phyloP scores from a whole-genome alignment of 1,140 invertebrate species.

The Parapsyche elsis region DNA sequence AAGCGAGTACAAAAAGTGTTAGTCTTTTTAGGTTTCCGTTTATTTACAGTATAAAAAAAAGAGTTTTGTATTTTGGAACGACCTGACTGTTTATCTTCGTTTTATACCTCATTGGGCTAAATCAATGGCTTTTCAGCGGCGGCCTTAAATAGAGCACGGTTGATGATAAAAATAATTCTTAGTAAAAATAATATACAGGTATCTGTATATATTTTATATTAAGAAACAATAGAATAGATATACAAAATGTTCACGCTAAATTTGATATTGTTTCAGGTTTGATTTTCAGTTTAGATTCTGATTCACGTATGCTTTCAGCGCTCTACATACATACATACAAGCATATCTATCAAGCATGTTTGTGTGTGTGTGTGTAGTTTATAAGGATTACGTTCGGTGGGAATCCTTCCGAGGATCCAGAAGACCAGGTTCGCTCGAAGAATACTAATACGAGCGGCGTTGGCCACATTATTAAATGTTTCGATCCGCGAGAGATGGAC shows the following conservation, averaged over 20 bases:
- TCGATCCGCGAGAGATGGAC: conserved; percentile 15
- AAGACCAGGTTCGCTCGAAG: conserved; percentile 9
- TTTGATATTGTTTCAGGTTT: too few species aligned
- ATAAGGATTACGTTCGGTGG: conserved; percentile 38
- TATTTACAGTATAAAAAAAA: not conserved
- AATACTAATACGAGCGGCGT: conserved; percentile 31
- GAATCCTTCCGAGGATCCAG: conserved; percentile 24
- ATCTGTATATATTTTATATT: too few species aligned
- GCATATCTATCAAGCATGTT: too few species aligned
- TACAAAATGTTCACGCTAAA: too few species aligned
- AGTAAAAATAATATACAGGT: too few species aligned
- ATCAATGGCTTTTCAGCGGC: conserved; percentile 9
- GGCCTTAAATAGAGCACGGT: not conserved
- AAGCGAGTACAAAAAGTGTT: too few species aligned
- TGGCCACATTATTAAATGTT: conserved; percentile 45
- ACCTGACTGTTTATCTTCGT: conserved; percentile 12
- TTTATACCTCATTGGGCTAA: conserved; percentile 23
- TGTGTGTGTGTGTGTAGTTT: conserved; percentile 29
- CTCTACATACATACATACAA: not conserved
- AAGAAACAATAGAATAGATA: too few species aligned
- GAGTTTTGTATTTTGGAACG: not conserved
- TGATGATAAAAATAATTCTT: too few species aligned
- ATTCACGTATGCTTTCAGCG: too few species aligned
- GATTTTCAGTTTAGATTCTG: too few species aligned
- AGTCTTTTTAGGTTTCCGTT: too few species aligned